These are phyloP conservation scores for Brachionus rubens DNA, from an alignment of 1,140 invertebrate species.

Conservation along the genomic window DNA sequence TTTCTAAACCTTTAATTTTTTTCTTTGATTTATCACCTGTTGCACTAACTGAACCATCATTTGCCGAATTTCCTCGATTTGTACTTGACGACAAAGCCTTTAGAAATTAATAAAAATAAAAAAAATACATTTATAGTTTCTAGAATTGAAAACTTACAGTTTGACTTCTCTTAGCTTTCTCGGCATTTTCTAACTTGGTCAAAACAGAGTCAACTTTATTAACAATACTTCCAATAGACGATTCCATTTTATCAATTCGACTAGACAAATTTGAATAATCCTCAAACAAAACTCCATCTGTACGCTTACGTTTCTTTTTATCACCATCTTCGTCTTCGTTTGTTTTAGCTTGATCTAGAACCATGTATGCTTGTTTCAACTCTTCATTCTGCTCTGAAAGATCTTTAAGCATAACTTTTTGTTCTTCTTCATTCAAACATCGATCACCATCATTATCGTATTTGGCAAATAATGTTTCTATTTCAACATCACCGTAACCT, in stretches of 20 bases:
- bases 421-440: slow-evolving; percentile 63
- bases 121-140: background rate
- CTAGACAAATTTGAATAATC: slow-evolving; percentile 54
- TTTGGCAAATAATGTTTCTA: slow-evolving; percentile 69
- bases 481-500: slow-evolving; percentile 68
- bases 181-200: slow-evolving; percentile 64
- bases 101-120: background rate
- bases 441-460: slow-evolving; percentile 66
- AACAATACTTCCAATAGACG: slow-evolving; percentile 60
- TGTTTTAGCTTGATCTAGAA: background rate
- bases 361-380: slow-evolving; percentile 28
- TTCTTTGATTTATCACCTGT: too few relatives aligned
- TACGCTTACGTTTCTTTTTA: background rate
- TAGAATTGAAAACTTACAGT: background rate
- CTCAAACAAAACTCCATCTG: slow-evolving; percentile 46
- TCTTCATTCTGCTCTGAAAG: slow-evolving; percentile 33
- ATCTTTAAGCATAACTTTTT: slow-evolving; percentile 48
- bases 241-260: slow-evolving; percentile 61
- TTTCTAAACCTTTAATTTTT: background rate
- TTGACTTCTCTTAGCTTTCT: slow-evolving; percentile 60
- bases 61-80: too few relatives aligned
- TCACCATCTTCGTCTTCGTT: background rate
- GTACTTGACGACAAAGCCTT: background rate
- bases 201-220: slow-evolving; percentile 64
- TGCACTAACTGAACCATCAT: too few relatives aligned